phyloP scores from a whole-genome alignment of 2,113 vertebrate genomes.

The Rhegmatorhina hoffmannsi region DNA sequence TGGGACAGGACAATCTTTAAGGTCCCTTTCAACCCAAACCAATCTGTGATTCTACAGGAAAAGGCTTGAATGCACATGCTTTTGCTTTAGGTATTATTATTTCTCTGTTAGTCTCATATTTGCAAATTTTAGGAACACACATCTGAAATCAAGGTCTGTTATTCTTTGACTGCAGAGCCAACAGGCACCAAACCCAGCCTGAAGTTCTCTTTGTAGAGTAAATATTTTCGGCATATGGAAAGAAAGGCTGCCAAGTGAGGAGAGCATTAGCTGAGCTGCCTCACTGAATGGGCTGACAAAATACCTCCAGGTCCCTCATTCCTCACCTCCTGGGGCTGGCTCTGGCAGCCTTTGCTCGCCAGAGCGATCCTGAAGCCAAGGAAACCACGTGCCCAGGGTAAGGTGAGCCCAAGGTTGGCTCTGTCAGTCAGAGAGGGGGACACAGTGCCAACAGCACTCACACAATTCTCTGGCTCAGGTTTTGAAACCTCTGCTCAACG shows the following conservation, averaged over 20 bases:
- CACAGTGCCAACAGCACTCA: constrained; percentile 37
- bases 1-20: background rate
- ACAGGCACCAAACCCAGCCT: constrained; percentile 18
- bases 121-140: background rate
- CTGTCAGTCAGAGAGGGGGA: background rate
- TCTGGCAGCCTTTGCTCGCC: background rate
- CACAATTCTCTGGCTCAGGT: constrained; percentile 36
- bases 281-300: background rate
- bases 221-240: constrained; percentile 42
- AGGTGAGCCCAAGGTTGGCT: constrained; percentile 52
- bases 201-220: constrained; percentile 9
- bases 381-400: background rate
- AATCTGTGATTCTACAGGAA: background rate
- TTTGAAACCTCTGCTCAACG: constrained; percentile 49
- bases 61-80: background rate
- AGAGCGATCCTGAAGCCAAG: background rate
- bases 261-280: constrained; percentile 19
- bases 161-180: background rate
- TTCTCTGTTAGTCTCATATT: background rate
- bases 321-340: background rate
- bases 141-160: background rate
- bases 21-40: background rate
- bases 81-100: background rate
- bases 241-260: background rate
- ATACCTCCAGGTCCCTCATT: background rate